Conservation (phyloP, 1,140 invertebrate species). For the Mya arenaria region DNA sequence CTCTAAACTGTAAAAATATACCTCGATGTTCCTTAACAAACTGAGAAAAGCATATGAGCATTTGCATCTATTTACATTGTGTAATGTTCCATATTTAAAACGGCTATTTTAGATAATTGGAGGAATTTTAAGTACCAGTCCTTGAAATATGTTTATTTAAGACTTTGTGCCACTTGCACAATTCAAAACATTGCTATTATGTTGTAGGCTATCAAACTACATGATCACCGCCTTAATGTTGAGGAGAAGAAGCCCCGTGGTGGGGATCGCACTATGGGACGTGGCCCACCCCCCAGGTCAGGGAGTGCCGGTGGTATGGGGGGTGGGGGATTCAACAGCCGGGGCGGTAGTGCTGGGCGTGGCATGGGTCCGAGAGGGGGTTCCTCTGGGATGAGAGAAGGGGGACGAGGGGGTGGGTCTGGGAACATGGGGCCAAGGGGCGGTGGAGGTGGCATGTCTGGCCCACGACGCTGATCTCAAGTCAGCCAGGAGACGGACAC, state of each 20-base stretch:
- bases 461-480: slow-evolving; percentile 64
- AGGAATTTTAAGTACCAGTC: no score
- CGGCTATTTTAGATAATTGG: no score
- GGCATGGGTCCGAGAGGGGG: slow-evolving; percentile 58
- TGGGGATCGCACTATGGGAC: slow-evolving; percentile 79
- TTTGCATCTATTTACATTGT: no score
- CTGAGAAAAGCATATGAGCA: no score
- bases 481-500: slow-evolving; percentile 2
- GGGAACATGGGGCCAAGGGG: slow-evolving; percentile 57
- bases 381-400: slow-evolving; percentile 49
- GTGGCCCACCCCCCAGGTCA: slow-evolving; percentile 52
- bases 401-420: slow-evolving; percentile 55
- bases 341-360: slow-evolving; percentile 76
- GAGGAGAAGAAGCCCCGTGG: slow-evolving; percentile 91
- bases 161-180: no score
- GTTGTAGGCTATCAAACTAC: slow-evolving; percentile 92
- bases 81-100: no score
- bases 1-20: no score
- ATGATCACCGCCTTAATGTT: slow-evolving; percentile 91
- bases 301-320: slow-evolving; percentile 62
- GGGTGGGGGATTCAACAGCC: slow-evolving; percentile 58
- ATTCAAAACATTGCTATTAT: no score
- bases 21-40: no score
- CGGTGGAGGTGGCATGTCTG: slow-evolving; percentile 60
- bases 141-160: no score